Evolutionary conservation across 2,888 invertebrate genomes (phyloP), one percentile per base, ranked within the genome.

Genomic region (Tetranychus truncatus): DNA sequence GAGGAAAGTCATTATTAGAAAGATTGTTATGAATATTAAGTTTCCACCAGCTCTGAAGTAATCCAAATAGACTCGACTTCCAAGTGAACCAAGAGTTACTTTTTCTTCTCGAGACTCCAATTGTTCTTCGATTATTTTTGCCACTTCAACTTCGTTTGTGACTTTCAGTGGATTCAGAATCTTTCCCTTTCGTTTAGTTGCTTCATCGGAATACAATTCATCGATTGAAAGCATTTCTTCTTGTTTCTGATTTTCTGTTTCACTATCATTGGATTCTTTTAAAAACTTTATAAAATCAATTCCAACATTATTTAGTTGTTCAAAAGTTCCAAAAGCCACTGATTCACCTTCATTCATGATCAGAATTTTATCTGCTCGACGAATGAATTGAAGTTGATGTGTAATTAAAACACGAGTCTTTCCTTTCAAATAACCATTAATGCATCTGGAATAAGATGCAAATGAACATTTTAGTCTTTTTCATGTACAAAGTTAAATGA

Each of bases 241-340:
- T 55, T 9, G 15, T 24, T 11, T 11, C 4, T 24, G 21, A 24
- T 24, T 69, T 3, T 69, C n/a, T 11, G 69, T 24, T 24, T 24
- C 69, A 6, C 9, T 24, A 6, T 24, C 69, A 55, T 55, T 55
- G 24, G 69, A 7, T 24, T 69, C 24, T 24, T 24, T 24, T 15
- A 69, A 11, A 24, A 24, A 24, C 11, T 69, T 24, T 9, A 69
- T 69, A n/a, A 20, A 24, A 69, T 24, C 69, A 2, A 24, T 24
- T 55, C 55, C 55, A 55, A 55, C 15, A 55, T 55, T 55, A 55
- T 55, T 55, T 15, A 55, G 15, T 15, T 55, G 11, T 15, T 55
- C 15, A 15, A 55, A 55, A 2, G 55, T 95, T 0, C 95, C 95
- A 9, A 95, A 88, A 77, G 88, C 88, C 18, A 90, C 88, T 77